Evolutionary conservation across 2,113 vertebrate genomes (phyloP).

Genomic region (Chauna torquata): DNA sequence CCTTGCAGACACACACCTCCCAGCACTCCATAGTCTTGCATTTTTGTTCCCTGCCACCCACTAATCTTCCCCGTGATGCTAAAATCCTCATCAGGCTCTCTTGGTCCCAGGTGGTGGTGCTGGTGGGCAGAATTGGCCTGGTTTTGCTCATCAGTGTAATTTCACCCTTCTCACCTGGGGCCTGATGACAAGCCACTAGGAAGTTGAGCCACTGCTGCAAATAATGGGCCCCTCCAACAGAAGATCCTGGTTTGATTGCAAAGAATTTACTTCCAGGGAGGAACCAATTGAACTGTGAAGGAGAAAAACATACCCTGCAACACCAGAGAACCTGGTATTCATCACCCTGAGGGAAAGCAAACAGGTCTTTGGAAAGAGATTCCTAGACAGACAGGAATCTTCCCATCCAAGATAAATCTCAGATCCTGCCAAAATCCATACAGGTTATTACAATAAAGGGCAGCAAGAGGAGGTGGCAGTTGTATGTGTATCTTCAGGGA

Average conservation of each 20-base stretch:
- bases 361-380: conserved; percentile 14
- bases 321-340: background rate
- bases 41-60: background rate
- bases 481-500: background rate
- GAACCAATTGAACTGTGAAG: conserved; percentile 55
- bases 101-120: background rate
- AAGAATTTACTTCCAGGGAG: conserved; percentile 37
- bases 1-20: background rate
- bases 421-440: background rate
- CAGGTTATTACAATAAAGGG: background rate
- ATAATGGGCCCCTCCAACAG: background rate
- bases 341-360: conserved; percentile 47
- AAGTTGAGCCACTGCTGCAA: conserved; percentile 2
- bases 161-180: background rate
- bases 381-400: conserved; percentile 3
- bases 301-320: conserved; percentile 35
- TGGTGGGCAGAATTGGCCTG: background rate
- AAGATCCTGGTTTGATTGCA: background rate
- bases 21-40: fast-evolving
- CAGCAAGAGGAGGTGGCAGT: background rate
- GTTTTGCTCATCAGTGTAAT: background rate
- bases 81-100: background rate
- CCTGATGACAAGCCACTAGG: background rate
- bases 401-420: conserved; percentile 1
- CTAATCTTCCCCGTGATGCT: background rate